Base-by-base conservation (phyloP, 2,888 invertebrate species). In the Melieria omissa region DNA sequence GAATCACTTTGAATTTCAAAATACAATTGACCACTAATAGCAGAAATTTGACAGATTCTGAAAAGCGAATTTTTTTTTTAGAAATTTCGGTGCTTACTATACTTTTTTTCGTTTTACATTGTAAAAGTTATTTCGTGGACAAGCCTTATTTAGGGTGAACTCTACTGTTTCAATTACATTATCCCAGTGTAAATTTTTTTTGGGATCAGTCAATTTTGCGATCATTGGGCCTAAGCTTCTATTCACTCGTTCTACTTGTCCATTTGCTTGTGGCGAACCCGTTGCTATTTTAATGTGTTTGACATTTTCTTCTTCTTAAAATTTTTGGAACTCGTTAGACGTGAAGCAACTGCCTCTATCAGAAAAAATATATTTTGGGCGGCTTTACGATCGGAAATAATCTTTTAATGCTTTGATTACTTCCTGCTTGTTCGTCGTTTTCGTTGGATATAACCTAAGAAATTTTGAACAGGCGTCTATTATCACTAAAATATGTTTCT, bases 211-310 rank as follows among this genome's bases (percentile, higher is more conserved):
- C 8, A 75, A 12, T 65, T 77, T 77, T 1, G 75, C 69, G 1
- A 76, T 73, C 77, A 78, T 78, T 42, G 79, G 73, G 0, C 58
- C 70, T 3, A 79, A n/a, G 8, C 58, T 73, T 16, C 76, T 72
- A 52, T 78, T 79, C 0, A 78, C 71, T 44, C 77, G 72, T 66
- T 80, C 78, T 0, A 78, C 78, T 14, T 76, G 78, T 0, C 78
- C 78, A 52, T 80, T 77, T 4, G 78, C 74, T 55, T 77, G 77
- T 8, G 77, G 76, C 5, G 76, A 76, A 7, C 71, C 75, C 4
- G 74, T 76, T 4, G 78, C 75, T 1, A 77, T 66, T 16, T 71
- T 73, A 8, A 75, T 49, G 41, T 77, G 76, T 42, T 65, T 16
- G 10, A 78, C 61, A 41, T 72, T 72, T 16, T 73, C 65, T 8